Conservation (phyloP, 2,888 invertebrate species). For the Lasioglossum morio region DNA sequence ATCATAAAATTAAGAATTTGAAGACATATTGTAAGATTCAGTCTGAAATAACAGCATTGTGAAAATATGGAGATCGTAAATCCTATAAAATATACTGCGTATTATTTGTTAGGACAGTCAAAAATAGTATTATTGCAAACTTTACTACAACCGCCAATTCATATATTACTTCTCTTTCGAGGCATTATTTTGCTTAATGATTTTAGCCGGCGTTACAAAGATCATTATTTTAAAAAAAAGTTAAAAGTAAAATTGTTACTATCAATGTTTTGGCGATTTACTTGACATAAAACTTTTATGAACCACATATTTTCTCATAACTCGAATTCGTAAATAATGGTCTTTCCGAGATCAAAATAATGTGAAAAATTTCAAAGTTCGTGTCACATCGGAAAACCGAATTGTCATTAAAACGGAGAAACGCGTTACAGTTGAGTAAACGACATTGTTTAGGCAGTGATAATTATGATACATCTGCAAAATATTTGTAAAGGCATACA, state of each 20-base stretch:
- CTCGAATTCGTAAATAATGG: constrained; percentile 6
- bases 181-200: constrained; percentile 23
- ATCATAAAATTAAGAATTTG: constrained; percentile 13
- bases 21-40: constrained; percentile 22
- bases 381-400: constrained; percentile 33
- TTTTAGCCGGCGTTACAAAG: constrained; percentile 52
- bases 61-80: constrained; percentile 46
- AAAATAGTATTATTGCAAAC: constrained; percentile 37
- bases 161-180: constrained; percentile 13
- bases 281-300: background rate
- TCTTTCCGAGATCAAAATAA: constrained; percentile 36
- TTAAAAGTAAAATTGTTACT: background rate
- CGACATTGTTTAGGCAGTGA: constrained; percentile 78
- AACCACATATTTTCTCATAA: background rate
- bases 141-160: constrained; percentile 5
- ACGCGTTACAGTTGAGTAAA: constrained; percentile 50
- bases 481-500: constrained; percentile 58
- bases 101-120: constrained; percentile 28
- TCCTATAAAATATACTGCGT: constrained; percentile 43
- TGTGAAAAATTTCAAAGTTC: constrained; percentile 24
- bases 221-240: constrained; percentile 22
- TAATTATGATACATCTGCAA: constrained; percentile 70
- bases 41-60: constrained; percentile 36
- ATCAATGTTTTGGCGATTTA: constrained; percentile 10
- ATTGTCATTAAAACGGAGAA: constrained; percentile 46